Evolutionary conservation across 1,140 invertebrate genomes (phyloP), one percentile per base, ranked within the genome.

Genomic region (Pararge aegeria): DNA sequence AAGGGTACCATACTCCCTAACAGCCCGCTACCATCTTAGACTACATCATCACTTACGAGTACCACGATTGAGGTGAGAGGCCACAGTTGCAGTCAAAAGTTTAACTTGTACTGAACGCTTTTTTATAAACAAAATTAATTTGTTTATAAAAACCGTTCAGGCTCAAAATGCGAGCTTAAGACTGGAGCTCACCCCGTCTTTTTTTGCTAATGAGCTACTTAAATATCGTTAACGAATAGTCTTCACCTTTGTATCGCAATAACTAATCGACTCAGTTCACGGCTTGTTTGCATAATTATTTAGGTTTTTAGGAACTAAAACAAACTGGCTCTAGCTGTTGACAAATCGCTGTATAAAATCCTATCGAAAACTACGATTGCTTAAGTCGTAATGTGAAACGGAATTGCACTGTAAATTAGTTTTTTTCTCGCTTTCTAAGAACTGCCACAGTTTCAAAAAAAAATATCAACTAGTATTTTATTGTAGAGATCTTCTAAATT

Each of bases 341-440:
- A 46, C 57, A 46, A 59, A 51, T 24, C 15, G 29, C 34, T n/a
- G 40, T 19, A 15, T 12, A 34, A 34, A 34, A 34, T 34, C 30
- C 30, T 34, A 34, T 12, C 10, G 30, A 34, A 34, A 34, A 34
- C 30, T 34, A 34, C 30, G 7, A 34, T 59, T 59, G 57, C 49
- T 21, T 15, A 59, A 59, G 30, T 18, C 49, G 48, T 44, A 38
- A 38, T 52, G 51, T 48, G 42, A 21, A 61, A 53, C 57, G 42
- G 46, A 54, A 54, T 61, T 54, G 29, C 51, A 30, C 21, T 61
- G 50, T 61, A 61, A 61, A 53, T 61, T 54, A 50, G 48, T 19
- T 34, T 46, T 59, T 54, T 62, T 62, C 54, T 53, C 53, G 60
- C 60, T 62, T 62, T 62, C 60, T 51, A 56, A 62, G 44, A 27